Evolutionary conservation across 1,140 invertebrate species (phyloP).

Genomic region (Pogonognathellus flavescens): DNA sequence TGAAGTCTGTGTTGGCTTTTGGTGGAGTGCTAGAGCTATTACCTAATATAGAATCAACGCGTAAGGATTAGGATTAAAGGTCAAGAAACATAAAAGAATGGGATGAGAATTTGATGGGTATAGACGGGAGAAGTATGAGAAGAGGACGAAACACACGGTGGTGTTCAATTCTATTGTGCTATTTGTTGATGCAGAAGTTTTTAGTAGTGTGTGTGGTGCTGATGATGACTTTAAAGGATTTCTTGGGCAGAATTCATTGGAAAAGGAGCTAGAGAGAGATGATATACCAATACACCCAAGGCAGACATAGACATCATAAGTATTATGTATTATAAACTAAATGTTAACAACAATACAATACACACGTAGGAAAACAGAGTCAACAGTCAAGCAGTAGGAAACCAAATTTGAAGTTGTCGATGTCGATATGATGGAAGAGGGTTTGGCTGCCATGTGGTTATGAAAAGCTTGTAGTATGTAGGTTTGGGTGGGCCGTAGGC

Average conservation of each 20-base stretch:
- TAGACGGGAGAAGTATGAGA: no score
- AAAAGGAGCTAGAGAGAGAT: neutral
- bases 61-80: slow-evolving; percentile 21
- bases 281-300: neutral
- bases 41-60: slow-evolving; percentile 30
- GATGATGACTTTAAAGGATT: slow-evolving; percentile 8
- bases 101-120: slow-evolving; percentile 24
- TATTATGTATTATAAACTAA: neutral
- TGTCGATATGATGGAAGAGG: slow-evolving; percentile 28
- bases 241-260: neutral
- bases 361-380: neutral
- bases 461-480: neutral
- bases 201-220: no score
- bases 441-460: slow-evolving; percentile 15
- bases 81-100: slow-evolving; percentile 38
- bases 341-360: neutral
- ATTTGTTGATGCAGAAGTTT: no score
- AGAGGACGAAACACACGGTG: no score
- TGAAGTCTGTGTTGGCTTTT: neutral
- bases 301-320: neutral
- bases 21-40: neutral
- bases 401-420: slow-evolving; percentile 5
- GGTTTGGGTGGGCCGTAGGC: slow-evolving; percentile 42
- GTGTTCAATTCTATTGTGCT: no score
- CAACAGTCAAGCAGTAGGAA: slow-evolving; percentile 11